Base-by-base conservation (phyloP, 2,888 invertebrate genomes). In the Thecophora atra region DNA sequence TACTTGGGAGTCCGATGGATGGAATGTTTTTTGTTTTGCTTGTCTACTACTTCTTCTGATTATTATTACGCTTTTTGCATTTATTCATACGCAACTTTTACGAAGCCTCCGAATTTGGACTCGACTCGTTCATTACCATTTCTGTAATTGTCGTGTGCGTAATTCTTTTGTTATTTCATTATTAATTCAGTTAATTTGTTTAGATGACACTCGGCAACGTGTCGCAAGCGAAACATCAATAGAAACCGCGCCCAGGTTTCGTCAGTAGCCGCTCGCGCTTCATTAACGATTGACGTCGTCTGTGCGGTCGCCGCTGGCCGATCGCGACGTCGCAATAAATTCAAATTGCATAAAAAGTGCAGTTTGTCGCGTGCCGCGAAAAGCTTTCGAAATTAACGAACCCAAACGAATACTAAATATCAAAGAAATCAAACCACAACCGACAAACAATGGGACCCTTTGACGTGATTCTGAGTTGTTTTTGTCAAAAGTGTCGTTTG, bases 401-500 rank as follows among this genome's bases (percentile, higher is more conserved):
- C 47, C 17, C n/a, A 58, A 37, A 58, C 58, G 58, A 68, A n/a
- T 30, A 17, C 7, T 58, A 11, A 62, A 70, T 60, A 26, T 70
- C 19, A 21, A 44, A 13, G n/a, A n/a, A n/a, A 11, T 17, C 37
- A 54, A 54, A 42, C 26, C 21, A 24, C 3, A 15, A 28, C 15
- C 71, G 72, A 69, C 70, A 76, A 21, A 70, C 74, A 71, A 77
- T 78, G 80, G 77, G 76, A 76, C 78, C 81, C 58, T 76, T 81
- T 71, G 79, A 80, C 76, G 79, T 78, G 72, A 74, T 81, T 73
- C 76, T 81, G 63, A 79, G 77, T 78, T 81, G 81, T 73, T 80
- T 81, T 73, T 79, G 80, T 74, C 74, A 78, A 72, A 76, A 74
- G 77, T 80, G 80, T 74, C 77, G 77, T 76, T 74, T 76, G 74